These are phyloP conservation scores for Heptranchias perlo DNA, from an alignment of 2,113 vertebrate genomes.

Conservation along the genomic window DNA sequence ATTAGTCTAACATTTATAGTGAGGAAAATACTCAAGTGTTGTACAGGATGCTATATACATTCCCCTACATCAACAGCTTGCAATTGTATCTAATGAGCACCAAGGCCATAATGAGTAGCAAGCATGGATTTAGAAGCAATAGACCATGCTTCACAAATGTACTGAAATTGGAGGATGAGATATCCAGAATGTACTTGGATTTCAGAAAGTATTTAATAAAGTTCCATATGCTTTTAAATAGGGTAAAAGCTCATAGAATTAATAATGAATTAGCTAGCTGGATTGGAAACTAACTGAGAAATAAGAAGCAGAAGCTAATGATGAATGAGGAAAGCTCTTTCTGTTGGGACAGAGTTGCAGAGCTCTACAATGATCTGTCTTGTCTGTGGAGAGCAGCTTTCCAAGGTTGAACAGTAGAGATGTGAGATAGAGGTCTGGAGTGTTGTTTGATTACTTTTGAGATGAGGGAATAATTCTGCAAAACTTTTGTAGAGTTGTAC, in stretches of 20 bases:
- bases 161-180: neutral
- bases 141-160: neutral
- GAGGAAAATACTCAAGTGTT: neutral
- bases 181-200: neutral
- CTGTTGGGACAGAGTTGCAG: neutral
- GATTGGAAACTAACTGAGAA: neutral
- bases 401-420: neutral
- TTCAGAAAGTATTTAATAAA: neutral
- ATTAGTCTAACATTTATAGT: neutral
- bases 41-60: neutral
- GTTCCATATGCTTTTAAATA: neutral
- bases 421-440: neutral
- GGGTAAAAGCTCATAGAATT: neutral
- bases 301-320: neutral
- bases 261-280: neutral
- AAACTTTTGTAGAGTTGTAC: too few species aligned
- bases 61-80: neutral
- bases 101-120: neutral
- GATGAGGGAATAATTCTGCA: neutral
- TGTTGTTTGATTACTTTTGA: slow-evolving; percentile 10
- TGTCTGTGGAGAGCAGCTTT: neutral
- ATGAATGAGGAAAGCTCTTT: neutral
- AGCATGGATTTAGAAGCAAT: neutral
- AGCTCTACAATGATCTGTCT: neutral
- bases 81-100: neutral